These are phyloP conservation scores for Diadumene lineata DNA, from an alignment of 92 coral and sea anemone genomes.

Conservation along the genomic window DNA sequence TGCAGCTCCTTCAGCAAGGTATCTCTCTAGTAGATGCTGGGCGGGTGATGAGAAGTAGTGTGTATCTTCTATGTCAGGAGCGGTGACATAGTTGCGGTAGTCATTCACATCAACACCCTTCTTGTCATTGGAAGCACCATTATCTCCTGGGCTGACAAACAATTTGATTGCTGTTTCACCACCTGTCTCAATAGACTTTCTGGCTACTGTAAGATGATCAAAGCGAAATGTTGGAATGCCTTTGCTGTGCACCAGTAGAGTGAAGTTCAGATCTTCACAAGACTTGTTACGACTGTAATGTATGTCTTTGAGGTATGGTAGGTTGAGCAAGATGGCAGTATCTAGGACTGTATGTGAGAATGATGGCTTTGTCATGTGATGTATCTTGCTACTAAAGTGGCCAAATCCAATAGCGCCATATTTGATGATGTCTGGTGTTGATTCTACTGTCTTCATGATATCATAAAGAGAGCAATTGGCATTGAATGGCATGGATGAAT, in stretches of 20 bases:
- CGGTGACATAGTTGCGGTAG: constrained; percentile 71
- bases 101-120: constrained; percentile 30
- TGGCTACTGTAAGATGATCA: constrained; percentile 73
- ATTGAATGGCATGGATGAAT: constrained; percentile 10
- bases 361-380: constrained; percentile 58
- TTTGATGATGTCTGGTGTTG: constrained; percentile 64
- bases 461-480: constrained; percentile 71
- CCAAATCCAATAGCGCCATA: constrained; percentile 77
- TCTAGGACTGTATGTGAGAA: constrained; percentile 76
- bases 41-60: constrained; percentile 88
- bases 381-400: constrained; percentile 75
- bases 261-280: constrained; percentile 84
- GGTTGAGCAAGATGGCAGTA: constrained; percentile 75
- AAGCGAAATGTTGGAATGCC: constrained; percentile 75
- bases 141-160: constrained; percentile 53
- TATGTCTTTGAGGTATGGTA: constrained; percentile 52
- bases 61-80: constrained; percentile 87
- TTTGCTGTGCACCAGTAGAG: constrained; percentile 52
- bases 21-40: constrained; percentile 87
- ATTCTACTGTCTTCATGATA: constrained; percentile 70
- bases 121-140: constrained; percentile 38
- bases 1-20: constrained; percentile 78
- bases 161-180: constrained; percentile 63
- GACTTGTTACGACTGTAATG: constrained; percentile 70
- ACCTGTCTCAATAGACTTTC: constrained; percentile 75